Conservation (phyloP, 2,113 vertebrate genomes). For the Ictidomys tridecemlineatus region DNA sequence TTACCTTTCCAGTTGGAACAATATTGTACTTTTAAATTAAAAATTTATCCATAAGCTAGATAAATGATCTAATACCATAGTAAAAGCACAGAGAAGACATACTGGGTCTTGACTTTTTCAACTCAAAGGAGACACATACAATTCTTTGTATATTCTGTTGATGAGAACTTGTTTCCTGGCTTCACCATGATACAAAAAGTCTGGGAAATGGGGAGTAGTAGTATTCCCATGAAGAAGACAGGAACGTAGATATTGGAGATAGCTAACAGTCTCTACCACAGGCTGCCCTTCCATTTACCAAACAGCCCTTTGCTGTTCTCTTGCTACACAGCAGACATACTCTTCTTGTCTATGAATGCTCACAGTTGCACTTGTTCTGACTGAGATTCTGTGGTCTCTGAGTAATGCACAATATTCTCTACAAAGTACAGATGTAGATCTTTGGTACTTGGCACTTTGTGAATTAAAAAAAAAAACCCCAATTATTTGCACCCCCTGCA, state of each 20-base stretch:
- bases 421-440: not conserved
- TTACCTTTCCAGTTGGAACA: not conserved
- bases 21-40: not conserved
- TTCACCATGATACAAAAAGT: not conserved
- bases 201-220: not conserved
- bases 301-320: not conserved
- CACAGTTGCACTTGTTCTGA: not conserved
- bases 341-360: not conserved
- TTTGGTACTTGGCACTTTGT: not conserved
- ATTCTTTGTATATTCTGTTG: not conserved
- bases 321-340: not conserved
- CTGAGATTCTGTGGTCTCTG: not conserved
- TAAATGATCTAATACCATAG: not conserved
- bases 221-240: not conserved
- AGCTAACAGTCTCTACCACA: not conserved
- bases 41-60: not conserved
- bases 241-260: not conserved
- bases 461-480: slow-evolving; percentile 13
- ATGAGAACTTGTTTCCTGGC: not conserved
- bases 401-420: not conserved
- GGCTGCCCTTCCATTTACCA: not conserved
- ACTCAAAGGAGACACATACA: not conserved
- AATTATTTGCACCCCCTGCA: not conserved
- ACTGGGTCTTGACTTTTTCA: not conserved
- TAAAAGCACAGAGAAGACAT: not conserved